Evolutionary conservation across 92 coral and sea anemone genomes (phyloP).

Genomic region (Umimayanthus kanabou): DNA sequence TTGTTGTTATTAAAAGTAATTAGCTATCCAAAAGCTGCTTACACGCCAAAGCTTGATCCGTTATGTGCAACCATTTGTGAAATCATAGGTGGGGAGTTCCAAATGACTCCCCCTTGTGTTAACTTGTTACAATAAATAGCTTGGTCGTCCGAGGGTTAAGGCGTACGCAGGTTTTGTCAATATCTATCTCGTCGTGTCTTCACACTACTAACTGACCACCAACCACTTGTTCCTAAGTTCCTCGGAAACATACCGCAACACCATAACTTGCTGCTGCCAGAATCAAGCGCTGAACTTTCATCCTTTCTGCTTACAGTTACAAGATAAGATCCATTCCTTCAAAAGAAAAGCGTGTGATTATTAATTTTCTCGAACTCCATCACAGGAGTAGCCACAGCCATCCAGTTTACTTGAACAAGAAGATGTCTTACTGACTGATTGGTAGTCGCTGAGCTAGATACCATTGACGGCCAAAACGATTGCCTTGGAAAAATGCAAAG

Average conservation of each 20-base stretch:
- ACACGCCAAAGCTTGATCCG: too few relatives aligned
- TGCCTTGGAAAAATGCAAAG: constrained; percentile 41
- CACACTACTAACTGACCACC: constrained; percentile 34
- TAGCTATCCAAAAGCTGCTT: too few relatives aligned
- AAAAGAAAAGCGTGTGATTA: constrained; percentile 55
- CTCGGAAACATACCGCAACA: constrained; percentile 42
- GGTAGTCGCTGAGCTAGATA: constrained; percentile 19
- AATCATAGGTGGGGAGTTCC: too few relatives aligned
- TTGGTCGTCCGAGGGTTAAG: too few relatives aligned
- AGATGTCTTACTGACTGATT: constrained; percentile 26
- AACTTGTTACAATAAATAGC: neutral
- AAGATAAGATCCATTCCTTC: constrained; percentile 41
- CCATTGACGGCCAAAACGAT: constrained; percentile 47
- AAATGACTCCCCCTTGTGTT: too few relatives aligned
- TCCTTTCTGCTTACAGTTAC: constrained; percentile 46
- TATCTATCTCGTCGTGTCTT: constrained; percentile 36
- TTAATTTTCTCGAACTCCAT: constrained; percentile 49
- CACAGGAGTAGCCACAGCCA: constrained; percentile 25
- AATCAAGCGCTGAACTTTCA: constrained; percentile 51
- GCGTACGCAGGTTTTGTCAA: neutral
- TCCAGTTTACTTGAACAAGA: neutral
- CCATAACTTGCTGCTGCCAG: constrained; percentile 56
- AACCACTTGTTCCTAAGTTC: constrained; percentile 38
- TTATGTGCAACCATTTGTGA: too few relatives aligned
- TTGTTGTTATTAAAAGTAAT: too few relatives aligned